phyloP scores from a whole-genome alignment of 2,797 vertebrate genomes.

The Hybognathus amarus region DNA sequence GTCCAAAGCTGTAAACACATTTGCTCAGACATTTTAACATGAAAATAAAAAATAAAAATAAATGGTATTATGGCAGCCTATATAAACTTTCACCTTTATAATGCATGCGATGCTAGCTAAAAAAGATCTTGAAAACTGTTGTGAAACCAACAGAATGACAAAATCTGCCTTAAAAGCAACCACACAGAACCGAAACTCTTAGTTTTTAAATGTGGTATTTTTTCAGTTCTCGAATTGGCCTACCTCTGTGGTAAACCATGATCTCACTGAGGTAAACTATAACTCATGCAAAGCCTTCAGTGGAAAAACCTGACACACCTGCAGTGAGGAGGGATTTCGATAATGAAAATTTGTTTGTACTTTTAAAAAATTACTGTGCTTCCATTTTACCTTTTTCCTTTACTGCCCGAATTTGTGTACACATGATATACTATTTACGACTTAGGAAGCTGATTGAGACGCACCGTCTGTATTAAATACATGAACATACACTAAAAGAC shows the following conservation, averaged over 20 bases:
- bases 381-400: too few species aligned
- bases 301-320: not conserved
- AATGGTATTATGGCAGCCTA: too few species aligned
- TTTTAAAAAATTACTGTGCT: too few species aligned
- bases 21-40: not conserved
- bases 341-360: not conserved
- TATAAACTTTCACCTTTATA: not conserved
- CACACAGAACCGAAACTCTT: not conserved
- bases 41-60: too few species aligned
- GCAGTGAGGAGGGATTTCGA: not conserved
- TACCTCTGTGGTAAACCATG: conserved; percentile 47
- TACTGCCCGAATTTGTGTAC: too few species aligned
- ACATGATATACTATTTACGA: too few species aligned
- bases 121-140: not conserved
- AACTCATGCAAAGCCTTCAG: not conserved
- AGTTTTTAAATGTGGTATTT: conserved; percentile 20
- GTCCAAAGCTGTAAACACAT: not conserved
- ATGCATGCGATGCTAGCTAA: not conserved
- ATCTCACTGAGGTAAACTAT: conserved; percentile 46
- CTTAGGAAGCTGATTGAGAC: too few species aligned
- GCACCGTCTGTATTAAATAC: not conserved
- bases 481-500: not conserved
- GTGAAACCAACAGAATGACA: not conserved
- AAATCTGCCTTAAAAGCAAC: conserved; percentile 20
- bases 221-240: conserved; percentile 39